Percentiles rank a stretch among this genome's conserved stretches.
phyloP scores from a whole-genome alignment of 2,888 invertebrate species.

The Melipona beecheii region DNA sequence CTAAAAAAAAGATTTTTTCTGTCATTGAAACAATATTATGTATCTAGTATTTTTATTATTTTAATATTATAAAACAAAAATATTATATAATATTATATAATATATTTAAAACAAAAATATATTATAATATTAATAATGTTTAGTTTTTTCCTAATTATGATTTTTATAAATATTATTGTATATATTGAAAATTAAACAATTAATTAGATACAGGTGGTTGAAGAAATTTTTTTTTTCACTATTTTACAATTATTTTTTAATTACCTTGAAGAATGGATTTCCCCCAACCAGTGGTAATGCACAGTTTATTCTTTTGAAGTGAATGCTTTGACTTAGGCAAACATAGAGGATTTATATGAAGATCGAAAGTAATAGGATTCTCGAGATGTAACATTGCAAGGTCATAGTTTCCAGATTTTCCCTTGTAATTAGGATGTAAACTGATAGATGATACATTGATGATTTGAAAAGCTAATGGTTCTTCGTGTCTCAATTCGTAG shows the following conservation, averaged over 20 bases:
- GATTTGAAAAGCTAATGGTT: conserved; percentile 92
- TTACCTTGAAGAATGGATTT: conserved; percentile 91
- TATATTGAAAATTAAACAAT: no score
- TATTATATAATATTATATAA: no score
- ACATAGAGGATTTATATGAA: conserved; percentile 91
- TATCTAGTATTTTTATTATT: no score
- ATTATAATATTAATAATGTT: no score
- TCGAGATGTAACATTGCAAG: conserved; percentile 89
- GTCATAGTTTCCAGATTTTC: conserved; percentile 88
- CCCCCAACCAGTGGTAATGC: conserved; percentile 94
- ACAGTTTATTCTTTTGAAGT: conserved; percentile 83
- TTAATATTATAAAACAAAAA: no score
- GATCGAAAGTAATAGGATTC: conserved; percentile 86
- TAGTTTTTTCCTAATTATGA: no score
- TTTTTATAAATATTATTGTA: no score
- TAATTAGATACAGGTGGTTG: no score
- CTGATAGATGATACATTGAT: conserved; percentile 89
- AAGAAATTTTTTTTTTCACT: no score
- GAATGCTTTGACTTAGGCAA: conserved; percentile 83
- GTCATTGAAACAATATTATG: no score
- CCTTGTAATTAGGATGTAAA: conserved; percentile 89
- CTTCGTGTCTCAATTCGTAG: conserved; percentile 87
- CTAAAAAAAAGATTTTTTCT: no score
- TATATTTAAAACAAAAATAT: no score
- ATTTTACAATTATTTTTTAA: background rate